A percentile compares a stretch with the other conserved stretches of the same genome.
These are phyloP conservation scores for Typhlichthys subterraneus DNA, from an alignment of 2,797 vertebrate species.

Conservation along the genomic window DNA sequence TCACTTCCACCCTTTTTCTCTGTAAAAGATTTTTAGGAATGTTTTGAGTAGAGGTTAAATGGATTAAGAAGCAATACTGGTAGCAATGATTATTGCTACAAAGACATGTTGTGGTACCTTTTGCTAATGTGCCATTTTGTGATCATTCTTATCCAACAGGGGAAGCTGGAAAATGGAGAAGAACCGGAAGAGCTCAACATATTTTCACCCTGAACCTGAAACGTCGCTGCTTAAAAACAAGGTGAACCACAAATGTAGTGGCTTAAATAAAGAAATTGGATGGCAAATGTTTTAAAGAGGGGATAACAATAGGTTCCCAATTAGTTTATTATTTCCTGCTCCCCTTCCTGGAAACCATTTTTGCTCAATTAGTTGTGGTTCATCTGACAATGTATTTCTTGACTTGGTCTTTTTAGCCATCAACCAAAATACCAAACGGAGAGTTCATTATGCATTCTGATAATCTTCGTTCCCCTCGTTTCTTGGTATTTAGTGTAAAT, in stretches of 20 bases:
- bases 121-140: conserved; percentile 86
- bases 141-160: conserved; percentile 89
- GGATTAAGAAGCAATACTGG: conserved; percentile 33
- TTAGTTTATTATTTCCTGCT: conserved; percentile 40
- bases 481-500: conserved; percentile 70
- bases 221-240: conserved; percentile 94
- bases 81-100: conserved; percentile 47
- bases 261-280: conserved; percentile 83
- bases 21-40: conserved; percentile 32
- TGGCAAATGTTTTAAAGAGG: conserved; percentile 44
- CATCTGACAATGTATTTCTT: conserved; percentile 63
- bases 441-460: conserved; percentile 42
- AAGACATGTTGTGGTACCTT: conserved; percentile 41
- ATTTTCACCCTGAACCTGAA: conserved; percentile 86
- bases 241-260: conserved; percentile 99
- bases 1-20: conserved; percentile 29
- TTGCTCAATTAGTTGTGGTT: conserved; percentile 65
- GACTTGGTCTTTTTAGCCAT: conserved; percentile 41
- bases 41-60: conserved; percentile 15
- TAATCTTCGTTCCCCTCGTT: conserved; percentile 63
- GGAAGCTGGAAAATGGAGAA: conserved; percentile 81
- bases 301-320: conserved; percentile 16
- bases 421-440: conserved; percentile 61
- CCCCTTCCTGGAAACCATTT: conserved; percentile 12
- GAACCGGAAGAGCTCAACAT: conserved; percentile 77